Evolutionary conservation across 2,888 invertebrate genomes (phyloP).

Genomic region (Acanthosepion pharaonis): DNA sequence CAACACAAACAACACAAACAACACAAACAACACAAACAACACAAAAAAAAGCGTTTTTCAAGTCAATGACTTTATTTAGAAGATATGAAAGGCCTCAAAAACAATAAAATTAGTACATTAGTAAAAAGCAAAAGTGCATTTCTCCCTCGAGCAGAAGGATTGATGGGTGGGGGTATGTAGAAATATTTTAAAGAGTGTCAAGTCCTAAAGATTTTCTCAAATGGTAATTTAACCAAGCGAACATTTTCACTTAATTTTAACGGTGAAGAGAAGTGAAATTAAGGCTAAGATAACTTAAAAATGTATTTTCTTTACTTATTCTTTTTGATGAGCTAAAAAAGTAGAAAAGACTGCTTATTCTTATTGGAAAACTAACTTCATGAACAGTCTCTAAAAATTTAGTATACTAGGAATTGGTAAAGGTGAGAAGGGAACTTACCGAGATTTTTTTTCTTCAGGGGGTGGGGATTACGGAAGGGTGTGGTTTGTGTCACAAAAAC

Average conservation of each 20-base stretch:
- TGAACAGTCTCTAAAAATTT: not conserved
- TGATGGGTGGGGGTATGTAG: not conserved
- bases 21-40: too few relatives aligned
- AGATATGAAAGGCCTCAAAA: not conserved
- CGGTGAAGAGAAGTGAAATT: not conserved
- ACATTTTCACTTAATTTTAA: not conserved
- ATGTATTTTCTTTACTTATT: not conserved
- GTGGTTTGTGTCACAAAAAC: not conserved
- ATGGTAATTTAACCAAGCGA: not conserved
- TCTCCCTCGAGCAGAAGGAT: not conserved
- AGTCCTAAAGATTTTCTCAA: not conserved
- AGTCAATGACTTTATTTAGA: constrained; percentile 22
- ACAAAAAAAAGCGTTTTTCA: too few relatives aligned
- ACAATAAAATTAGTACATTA: not conserved
- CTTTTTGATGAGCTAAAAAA: not conserved
- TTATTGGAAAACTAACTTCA: not conserved
- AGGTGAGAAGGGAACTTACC: not conserved
- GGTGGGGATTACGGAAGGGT: not conserved
- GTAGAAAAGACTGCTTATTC: not conserved
- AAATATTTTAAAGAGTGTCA: not conserved
- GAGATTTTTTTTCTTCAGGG: not conserved
- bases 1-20: too few relatives aligned
- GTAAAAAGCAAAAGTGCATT: not conserved
- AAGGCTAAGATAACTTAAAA: not conserved
- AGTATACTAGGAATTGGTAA: not conserved